Percentiles rank a stretch among this genome's conserved stretches.
Evolutionary conservation across 2,797 vertebrate species (phyloP).

Genomic region (Psittacula echo): DNA sequence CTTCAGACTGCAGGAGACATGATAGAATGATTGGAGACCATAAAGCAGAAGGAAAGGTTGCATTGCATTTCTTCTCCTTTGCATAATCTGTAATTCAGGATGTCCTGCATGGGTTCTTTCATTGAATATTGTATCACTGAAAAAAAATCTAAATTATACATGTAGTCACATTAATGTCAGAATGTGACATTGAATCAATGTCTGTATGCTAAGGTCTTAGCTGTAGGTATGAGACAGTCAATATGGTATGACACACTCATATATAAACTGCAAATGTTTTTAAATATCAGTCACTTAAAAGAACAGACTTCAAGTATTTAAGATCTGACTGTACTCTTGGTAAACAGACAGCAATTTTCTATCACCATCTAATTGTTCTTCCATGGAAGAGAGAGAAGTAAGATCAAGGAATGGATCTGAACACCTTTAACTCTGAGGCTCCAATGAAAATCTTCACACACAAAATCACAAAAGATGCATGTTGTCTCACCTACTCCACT

Average conservation of each 20-base stretch:
- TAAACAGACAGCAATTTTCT: background rate
- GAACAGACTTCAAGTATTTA: background rate
- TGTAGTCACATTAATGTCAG: background rate
- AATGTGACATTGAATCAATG: background rate
- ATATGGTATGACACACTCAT: background rate
- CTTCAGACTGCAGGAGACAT: background rate
- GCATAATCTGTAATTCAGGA: background rate
- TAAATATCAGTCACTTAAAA: background rate
- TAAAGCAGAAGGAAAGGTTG: background rate
- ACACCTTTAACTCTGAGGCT: background rate
- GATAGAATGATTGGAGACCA: background rate
- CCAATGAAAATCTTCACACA: background rate
- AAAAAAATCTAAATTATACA: background rate
- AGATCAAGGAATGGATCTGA: background rate
- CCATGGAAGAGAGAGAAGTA: background rate
- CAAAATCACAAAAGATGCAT: background rate
- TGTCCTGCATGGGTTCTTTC: background rate
- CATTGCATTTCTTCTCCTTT: background rate
- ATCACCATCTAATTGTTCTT: background rate
- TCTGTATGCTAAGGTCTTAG: background rate
- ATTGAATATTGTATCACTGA: background rate
- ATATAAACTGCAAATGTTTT: background rate
- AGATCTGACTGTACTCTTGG: background rate
- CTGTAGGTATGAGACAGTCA: background rate
- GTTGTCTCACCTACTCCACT: background rate